phyloP scores from a whole-genome alignment of 2,113 vertebrate genomes.

The Suricata suricatta region DNA sequence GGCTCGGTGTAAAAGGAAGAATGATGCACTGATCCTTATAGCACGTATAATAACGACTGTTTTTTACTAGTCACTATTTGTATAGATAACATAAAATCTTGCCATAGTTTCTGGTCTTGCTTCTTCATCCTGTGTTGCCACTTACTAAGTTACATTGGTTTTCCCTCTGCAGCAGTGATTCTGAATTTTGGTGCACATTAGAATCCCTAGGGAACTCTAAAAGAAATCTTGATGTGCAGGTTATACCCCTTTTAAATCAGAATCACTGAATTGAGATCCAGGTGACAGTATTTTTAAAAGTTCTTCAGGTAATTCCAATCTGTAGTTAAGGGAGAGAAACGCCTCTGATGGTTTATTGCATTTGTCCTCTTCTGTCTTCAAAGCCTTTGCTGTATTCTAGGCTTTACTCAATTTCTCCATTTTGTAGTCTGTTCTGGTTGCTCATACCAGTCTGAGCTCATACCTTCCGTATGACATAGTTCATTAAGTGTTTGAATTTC shows the following conservation, averaged over 20 bases:
- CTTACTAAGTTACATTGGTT: not conserved
- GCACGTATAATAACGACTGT: not conserved
- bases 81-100: not conserved
- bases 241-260: not conserved
- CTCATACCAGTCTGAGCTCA: not conserved
- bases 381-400: not conserved
- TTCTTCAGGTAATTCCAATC: not conserved
- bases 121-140: not conserved
- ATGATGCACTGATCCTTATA: not conserved
- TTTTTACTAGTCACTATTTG: no score
- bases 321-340: not conserved
- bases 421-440: not conserved
- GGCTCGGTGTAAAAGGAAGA: not conserved
- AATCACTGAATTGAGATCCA: not conserved
- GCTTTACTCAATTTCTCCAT: not conserved
- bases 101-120: not conserved
- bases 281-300: not conserved
- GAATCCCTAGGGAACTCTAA: not conserved
- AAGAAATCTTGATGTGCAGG: not conserved
- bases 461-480: not conserved
- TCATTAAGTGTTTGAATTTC: constrained; percentile 42
- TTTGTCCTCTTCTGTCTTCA: not conserved
- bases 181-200: constrained; percentile 22
- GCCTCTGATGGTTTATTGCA: not conserved
- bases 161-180: constrained; percentile 21